Base-by-base conservation (phyloP, 2,888 invertebrate genomes). In the Schizaphis graminum region DNA sequence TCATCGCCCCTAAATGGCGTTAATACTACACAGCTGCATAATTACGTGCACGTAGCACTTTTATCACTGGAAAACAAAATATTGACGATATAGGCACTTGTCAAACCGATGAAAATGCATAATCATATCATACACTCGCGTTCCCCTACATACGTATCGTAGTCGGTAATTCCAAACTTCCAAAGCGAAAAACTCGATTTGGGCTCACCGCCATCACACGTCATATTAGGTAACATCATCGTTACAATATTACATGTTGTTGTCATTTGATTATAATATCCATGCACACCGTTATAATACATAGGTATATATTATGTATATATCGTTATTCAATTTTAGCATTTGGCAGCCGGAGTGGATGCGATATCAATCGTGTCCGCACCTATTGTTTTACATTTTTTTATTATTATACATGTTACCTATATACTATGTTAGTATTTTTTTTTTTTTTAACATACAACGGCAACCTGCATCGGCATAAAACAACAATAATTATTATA, bases 401-500 rank as follows among this genome's bases (percentile, higher is more conserved):
- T 26, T 57, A 26, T 26, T 35, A 77, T 35, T 35, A 35, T 8
- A 21, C 77, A 35, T 0, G 77, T 35, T 77, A 77, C 41, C 41
- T 44, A 41, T 44, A 41, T 41, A 44, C n/a, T n/a, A 21, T 35
- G 35, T 77, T 21, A 16, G 77, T 35, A 21, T 35, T 61, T 77
- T 35, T 35, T 77, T 77, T 77, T 35, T 77, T 77, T 35, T 77
- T 8, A 8, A 35, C 77, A 21, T 21, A 77, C 77, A 35, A 77
- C 77, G 35, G 1, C 77, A 7, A 35, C 77, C 77, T 35, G 77
- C 21, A 35, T 77, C 35, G 77, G 77, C 77, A 77, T 77, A 77
- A 77, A 35, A 77, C 77, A 77, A 77, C 77, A 77, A 77, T 35
- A 77, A 77, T 77, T 35, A 77, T 77, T 77, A 77, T 77, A 77